Evolutionary conservation across 1,140 invertebrate genomes (phyloP).

Genomic region (Atta colombica): DNA sequence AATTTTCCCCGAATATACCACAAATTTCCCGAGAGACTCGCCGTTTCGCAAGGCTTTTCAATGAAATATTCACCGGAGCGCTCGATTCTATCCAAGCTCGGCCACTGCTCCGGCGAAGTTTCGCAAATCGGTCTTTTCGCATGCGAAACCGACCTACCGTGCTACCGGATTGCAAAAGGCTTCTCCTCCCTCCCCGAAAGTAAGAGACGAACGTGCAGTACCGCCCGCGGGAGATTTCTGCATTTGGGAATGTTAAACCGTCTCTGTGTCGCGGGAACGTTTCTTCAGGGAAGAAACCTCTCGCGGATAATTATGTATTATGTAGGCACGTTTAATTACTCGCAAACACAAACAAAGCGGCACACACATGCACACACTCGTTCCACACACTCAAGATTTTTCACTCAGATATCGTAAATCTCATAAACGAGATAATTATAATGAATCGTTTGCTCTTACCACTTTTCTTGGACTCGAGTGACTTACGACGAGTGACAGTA

Average conservation of each 20-base stretch:
- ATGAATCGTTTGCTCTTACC: constrained; percentile 1
- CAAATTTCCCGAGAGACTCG: constrained; percentile 5
- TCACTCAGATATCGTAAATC: constrained; percentile 16
- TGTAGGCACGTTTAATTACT: constrained; percentile 22
- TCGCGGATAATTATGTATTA: constrained; percentile 35
- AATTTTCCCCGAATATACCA: background rate
- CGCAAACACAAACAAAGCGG: background rate
- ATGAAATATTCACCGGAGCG: constrained; percentile 24
- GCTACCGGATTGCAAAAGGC: constrained; percentile 58
- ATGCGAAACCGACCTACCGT: constrained; percentile 68
- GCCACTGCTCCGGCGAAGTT: constrained; percentile 35
- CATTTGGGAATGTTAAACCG: constrained; percentile 41
- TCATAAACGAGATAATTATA: constrained; percentile 4
- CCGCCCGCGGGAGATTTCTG: constrained; percentile 35
- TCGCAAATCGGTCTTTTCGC: constrained; percentile 71
- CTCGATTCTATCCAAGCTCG: constrained; percentile 37
- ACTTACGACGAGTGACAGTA: background rate
- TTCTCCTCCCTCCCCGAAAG: constrained; percentile 23
- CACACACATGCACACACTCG: background rate
- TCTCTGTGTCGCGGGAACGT: background rate
- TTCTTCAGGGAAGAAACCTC: constrained; percentile 1
- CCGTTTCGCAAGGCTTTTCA: constrained; percentile 14
- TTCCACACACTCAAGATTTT: background rate
- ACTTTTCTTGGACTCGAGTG: background rate
- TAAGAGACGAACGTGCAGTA: background rate